phyloP scores from a whole-genome alignment of 2,888 invertebrate species.

The Teleiodes luculella region DNA sequence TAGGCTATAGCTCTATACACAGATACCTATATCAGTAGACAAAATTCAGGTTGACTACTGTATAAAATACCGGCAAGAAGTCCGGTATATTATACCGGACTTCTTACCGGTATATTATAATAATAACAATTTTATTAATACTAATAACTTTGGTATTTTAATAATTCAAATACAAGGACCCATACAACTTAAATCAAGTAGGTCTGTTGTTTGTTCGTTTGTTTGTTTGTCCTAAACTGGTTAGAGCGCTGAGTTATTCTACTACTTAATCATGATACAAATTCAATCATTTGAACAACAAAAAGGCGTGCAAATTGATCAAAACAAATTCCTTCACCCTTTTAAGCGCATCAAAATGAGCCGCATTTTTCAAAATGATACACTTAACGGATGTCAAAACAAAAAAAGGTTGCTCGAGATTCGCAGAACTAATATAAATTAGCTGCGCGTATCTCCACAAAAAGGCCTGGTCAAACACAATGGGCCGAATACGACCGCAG shows the following conservation, averaged over 20 bases:
- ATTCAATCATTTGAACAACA: background rate
- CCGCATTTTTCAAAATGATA: slow-evolving; percentile 14
- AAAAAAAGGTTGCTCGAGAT: slow-evolving; percentile 21
- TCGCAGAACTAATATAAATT: slow-evolving; percentile 29
- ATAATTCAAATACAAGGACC: no score
- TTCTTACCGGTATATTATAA: no score
- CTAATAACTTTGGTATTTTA: no score
- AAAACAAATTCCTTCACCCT: slow-evolving; percentile 12
- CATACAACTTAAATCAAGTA: no score
- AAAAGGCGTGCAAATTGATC: slow-evolving; percentile 1
- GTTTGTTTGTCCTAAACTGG: background rate
- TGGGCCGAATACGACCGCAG: slow-evolving; percentile 18
- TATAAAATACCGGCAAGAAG: no score
- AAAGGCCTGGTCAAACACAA: slow-evolving; percentile 25
- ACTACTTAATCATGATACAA: no score
- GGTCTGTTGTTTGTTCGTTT: no score
- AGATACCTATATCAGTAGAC: no score
- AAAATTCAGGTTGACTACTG: no score
- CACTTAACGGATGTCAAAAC: slow-evolving; percentile 19
- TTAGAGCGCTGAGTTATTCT: background rate
- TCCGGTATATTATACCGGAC: no score
- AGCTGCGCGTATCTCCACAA: slow-evolving; percentile 25
- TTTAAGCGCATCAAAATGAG: background rate
- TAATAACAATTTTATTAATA: no score
- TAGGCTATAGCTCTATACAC: no score